Evolutionary conservation across 1,140 invertebrate species (phyloP).

Genomic region (Diorhabda elongata): DNA sequence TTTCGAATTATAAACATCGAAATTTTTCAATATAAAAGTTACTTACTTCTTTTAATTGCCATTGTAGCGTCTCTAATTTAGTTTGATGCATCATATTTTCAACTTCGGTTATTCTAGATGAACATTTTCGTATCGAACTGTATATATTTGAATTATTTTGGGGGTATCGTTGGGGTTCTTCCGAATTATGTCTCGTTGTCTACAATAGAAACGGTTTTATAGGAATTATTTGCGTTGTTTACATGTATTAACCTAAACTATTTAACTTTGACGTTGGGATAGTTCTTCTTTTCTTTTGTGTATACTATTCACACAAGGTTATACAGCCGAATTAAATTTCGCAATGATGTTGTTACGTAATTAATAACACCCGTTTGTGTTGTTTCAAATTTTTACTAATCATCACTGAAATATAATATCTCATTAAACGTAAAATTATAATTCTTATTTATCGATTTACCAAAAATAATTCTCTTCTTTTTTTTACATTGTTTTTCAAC

Average conservation of each 20-base stretch:
- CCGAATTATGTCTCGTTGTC: conserved; percentile 40
- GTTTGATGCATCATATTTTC: conserved; percentile 68
- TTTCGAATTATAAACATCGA: background rate
- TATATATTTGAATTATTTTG: conserved; percentile 31
- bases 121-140: conserved; percentile 25
- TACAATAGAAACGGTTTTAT: conserved; percentile 20
- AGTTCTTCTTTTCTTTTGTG: too few relatives aligned
- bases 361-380: too few relatives aligned
- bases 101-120: conserved; percentile 34
- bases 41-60: conserved; percentile 75
- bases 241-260: background rate
- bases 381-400: too few relatives aligned
- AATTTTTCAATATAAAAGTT: background rate
- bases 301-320: too few relatives aligned
- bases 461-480: too few relatives aligned
- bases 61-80: conserved; percentile 71
- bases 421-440: too few relatives aligned
- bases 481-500: too few relatives aligned
- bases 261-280: too few relatives aligned
- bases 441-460: too few relatives aligned
- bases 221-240: background rate
- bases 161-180: conserved; percentile 53
- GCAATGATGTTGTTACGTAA: too few relatives aligned
- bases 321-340: too few relatives aligned
- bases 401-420: too few relatives aligned